Evolutionary conservation across 1,140 invertebrate species (phyloP).

Genomic region (Drosophila auraria): DNA sequence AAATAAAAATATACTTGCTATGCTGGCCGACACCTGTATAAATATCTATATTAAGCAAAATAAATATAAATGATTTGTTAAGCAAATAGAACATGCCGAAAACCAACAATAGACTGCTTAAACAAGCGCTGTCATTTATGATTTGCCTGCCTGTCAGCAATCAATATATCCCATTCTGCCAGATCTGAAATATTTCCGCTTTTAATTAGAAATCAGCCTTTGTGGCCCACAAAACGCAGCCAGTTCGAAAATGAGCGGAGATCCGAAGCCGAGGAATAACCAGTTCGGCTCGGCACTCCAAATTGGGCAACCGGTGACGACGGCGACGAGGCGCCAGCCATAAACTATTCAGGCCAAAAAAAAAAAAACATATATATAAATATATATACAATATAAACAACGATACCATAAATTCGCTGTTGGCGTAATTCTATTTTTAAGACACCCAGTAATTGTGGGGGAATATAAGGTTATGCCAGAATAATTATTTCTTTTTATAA

Average conservation of each 20-base stretch:
- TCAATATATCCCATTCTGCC: neutral
- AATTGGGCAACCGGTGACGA: constrained; percentile 63
- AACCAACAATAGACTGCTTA: neutral
- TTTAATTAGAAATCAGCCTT: constrained; percentile 71
- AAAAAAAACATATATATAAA: constrained; percentile 5
- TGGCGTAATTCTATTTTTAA: constrained; percentile 27
- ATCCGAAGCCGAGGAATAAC: constrained; percentile 36
- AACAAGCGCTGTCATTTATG: constrained; percentile 6
- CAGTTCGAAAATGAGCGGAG: constrained; percentile 18
- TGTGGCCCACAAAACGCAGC: constrained; percentile 54
- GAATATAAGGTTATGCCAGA: neutral
- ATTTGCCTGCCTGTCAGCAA: constrained; percentile 27
- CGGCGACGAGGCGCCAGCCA: constrained; percentile 67
- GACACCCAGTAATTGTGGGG: neutral
- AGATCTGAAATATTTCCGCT: constrained; percentile 64
- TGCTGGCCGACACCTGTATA: too few species aligned
- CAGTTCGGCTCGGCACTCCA: constrained; percentile 64
- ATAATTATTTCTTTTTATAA: neutral
- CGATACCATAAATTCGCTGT: constrained; percentile 23
- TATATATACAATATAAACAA: constrained; percentile 2
- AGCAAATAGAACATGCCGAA: neutral
- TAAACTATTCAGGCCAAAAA: constrained; percentile 79
- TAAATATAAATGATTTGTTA: neutral
- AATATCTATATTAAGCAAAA: neutral
- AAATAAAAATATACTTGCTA: too few species aligned